A percentile compares a stretch with the other conserved stretches of the same genome.
Conservation (phyloP, 92 coral and sea anemone genomes). For the Palythoa heliodiscus region DNA sequence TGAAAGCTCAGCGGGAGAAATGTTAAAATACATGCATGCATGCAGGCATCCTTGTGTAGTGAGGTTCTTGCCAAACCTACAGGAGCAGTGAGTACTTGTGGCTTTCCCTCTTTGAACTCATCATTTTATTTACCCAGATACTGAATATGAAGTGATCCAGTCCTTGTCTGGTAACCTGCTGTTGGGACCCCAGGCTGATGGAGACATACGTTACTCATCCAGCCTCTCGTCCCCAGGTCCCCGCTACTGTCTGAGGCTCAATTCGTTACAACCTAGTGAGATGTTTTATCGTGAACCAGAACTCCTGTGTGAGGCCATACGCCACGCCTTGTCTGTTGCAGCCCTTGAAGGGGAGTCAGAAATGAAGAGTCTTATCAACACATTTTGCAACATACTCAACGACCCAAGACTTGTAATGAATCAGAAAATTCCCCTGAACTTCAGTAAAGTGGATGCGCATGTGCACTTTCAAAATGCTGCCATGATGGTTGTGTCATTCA, state of each 20-base stretch:
- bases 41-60: too few species aligned
- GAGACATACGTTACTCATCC: constrained; percentile 55
- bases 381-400: constrained; percentile 63
- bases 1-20: too few species aligned
- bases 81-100: too few species aligned
- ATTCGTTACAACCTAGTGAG: constrained; percentile 72
- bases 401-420: constrained; percentile 47
- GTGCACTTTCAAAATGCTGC: constrained; percentile 74
- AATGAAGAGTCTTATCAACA: constrained; percentile 55
- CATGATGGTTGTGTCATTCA: constrained; percentile 79
- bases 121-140: constrained; percentile 2
- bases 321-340: constrained; percentile 49
- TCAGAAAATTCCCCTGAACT: constrained; percentile 70
- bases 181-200: constrained; percentile 73
- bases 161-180: constrained; percentile 70
- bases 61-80: too few species aligned
- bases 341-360: constrained; percentile 61
- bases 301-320: constrained; percentile 47
- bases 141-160: constrained; percentile 46
- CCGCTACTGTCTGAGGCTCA: constrained; percentile 72
- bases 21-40: too few species aligned
- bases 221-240: constrained; percentile 73
- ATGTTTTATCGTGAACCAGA: constrained; percentile 73
- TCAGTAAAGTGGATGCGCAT: constrained; percentile 65
- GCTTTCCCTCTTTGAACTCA: not conserved